Evolutionary conservation across 1,140 invertebrate species (phyloP), one percentile per base, ranked within the genome.

Genomic region (Drosophila nasuta): DNA sequence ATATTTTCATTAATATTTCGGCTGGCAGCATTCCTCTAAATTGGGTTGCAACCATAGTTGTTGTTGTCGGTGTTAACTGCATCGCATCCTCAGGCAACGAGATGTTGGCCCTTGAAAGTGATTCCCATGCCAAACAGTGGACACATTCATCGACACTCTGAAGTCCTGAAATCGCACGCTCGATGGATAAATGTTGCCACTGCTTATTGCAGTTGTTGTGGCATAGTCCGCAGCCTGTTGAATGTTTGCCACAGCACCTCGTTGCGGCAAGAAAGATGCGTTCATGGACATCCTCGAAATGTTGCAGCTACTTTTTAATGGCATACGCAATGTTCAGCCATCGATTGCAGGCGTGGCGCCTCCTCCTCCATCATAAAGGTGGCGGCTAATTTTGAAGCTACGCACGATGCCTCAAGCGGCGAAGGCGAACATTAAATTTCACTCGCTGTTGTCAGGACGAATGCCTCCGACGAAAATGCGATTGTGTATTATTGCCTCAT

Each of bases 401-500:
- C 58, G 20, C 13, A 75, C 72, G 1, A 41, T 49, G 2, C 72
- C 72, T 13, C 63, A 75, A 1, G 49, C 33, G n/a, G 57, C 41
- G n/a, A 75, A 70, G 0, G n/a, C 58, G 11, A 46, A n/a, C 41
- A 48, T 30, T 35, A 75, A 30, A 56, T 75, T 51, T 8, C 33
- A 25, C n/a, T 70, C 66, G 11, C 57, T 75, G 7, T 56, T 73
- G 8, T 70, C 72, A 5, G 43, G 58, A 30, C 72, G 70, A 5
- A 75, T 56, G 4, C 66, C 66, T 20, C 72, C 72, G 1, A 75
- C 72, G 41, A 75, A 75, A 3, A 75, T 48, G 8, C 72, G 72
- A 63, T 75, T 75, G 10, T 58, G 72, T n/a, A 70, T 58, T 2
- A 63, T 4, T 1, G 45, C 33, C 5, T 66, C 58, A 3, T 63